A percentile compares a stretch with the other conserved stretches of the same genome.
Evolutionary conservation across 2,113 vertebrate genomes (phyloP).

Genomic region (Columba janthina): DNA sequence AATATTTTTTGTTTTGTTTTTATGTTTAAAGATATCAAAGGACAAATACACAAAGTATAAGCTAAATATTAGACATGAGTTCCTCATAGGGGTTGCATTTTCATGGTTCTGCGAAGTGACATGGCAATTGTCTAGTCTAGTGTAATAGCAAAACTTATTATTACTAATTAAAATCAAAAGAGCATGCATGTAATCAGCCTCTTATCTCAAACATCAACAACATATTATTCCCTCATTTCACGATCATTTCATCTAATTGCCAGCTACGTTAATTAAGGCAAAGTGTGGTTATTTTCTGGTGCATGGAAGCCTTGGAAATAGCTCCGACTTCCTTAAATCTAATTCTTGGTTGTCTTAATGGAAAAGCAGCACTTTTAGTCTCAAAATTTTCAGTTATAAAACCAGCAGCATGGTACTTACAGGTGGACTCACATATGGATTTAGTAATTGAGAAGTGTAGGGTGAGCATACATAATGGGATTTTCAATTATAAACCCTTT

Average conservation of each 20-base stretch:
- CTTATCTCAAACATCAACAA: background rate
- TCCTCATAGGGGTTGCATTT: background rate
- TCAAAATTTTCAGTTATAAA: background rate
- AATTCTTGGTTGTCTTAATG: background rate
- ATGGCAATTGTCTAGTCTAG: background rate
- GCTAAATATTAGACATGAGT: background rate
- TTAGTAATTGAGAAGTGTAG: background rate
- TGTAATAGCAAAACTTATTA: background rate
- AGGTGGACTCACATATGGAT: background rate
- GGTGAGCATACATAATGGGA: background rate
- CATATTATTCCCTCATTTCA: background rate
- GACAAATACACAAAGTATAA: background rate
- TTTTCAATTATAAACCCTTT: constrained; percentile 1
- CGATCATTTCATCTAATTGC: background rate
- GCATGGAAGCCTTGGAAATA: background rate
- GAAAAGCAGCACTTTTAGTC: background rate
- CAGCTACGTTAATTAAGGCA: background rate
- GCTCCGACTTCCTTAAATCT: background rate
- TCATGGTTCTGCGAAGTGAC: background rate
- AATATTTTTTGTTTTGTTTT: background rate
- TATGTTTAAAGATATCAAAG: background rate
- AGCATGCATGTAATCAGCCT: background rate
- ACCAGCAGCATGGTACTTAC: background rate
- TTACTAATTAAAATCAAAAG: background rate
- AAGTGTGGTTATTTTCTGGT: background rate